Evolutionary conservation across 2,888 invertebrate genomes (phyloP), one percentile per base, ranked within the genome.

Genomic region (Drosophila tanythrix): DNA sequence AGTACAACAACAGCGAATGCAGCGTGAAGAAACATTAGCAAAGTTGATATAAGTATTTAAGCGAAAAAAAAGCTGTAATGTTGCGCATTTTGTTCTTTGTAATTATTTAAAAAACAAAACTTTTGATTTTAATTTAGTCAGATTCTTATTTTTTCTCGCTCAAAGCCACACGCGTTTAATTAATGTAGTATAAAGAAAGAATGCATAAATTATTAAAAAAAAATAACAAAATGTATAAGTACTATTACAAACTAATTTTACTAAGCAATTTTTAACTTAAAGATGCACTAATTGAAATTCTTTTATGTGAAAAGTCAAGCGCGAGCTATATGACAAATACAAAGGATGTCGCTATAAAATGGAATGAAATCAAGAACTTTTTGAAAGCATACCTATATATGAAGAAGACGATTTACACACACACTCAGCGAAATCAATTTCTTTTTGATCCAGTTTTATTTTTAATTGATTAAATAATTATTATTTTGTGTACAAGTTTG

Each of bases 151-250:
- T 70, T 69, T 63, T 55, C 61, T 73, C 81, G 81, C 79, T 79
- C 77, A 81, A 79, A 79, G 81, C 70, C 77, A 67, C 81, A 70
- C 51, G 62, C 81, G 70, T 70, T 81, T 65, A 70, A 71, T 58
- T 61, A 62, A 76, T 70, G 35, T 43, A 70, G 52, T 60, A 40
- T 51, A 65, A 62, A 61, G 15, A 65, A 36, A 52, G 27, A 46
- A 58, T 25, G 46, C 27, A 29, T 66, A 52, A 25, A n/a, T 46
- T 36, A 68, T 55, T 8, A 55, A 25, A 58, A 56, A 68, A 38
- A 31, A 62, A 15, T 27, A 15, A 43, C 15, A 15, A 27, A 11
- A 31, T 33, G 33, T 15, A 40, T 38, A 31, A 36, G 50, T 33
- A 50, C 35, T 48, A 59, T 38, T 61, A 60, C 43, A 31, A 67